Evolutionary conservation across 2,797 vertebrate species (phyloP).

Genomic region (Malacoctenus gilli): DNA sequence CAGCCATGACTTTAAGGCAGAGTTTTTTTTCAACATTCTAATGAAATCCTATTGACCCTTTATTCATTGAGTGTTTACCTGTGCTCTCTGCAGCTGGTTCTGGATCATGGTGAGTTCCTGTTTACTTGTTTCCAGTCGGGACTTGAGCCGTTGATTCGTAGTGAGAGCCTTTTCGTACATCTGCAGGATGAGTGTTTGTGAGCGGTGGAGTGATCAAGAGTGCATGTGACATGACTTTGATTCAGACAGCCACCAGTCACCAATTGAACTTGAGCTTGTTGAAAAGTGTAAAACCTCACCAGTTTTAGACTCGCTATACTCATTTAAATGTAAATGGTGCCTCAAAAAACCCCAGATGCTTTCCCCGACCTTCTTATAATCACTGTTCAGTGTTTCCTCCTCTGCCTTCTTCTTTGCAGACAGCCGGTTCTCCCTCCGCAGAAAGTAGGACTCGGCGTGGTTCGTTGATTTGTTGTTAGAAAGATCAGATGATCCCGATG

Average conservation of each 20-base stretch:
- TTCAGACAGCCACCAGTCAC: too few relatives aligned
- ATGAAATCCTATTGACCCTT: too few relatives aligned
- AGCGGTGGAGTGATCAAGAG: too few relatives aligned
- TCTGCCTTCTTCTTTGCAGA: conserved; percentile 83
- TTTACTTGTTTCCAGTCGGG: conserved; percentile 88
- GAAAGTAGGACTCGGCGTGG: conserved; percentile 81
- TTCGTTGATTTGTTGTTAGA: conserved; percentile 78
- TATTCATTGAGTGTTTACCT: conserved; percentile 76
- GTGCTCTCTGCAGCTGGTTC: conserved; percentile 86
- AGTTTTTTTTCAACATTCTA: too few relatives aligned
- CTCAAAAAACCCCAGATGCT: too few relatives aligned
- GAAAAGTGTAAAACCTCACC: too few relatives aligned
- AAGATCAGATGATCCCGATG: conserved; percentile 72
- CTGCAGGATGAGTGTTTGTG: conserved; percentile 66
- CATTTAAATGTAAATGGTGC: too few relatives aligned
- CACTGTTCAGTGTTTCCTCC: conserved; percentile 81
- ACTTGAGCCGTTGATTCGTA: conserved; percentile 92
- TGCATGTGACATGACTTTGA: neutral
- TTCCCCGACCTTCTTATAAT: conserved; percentile 88
- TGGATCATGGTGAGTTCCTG: conserved; percentile 86
- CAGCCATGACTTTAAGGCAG: too few relatives aligned
- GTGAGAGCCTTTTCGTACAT: conserved; percentile 90
- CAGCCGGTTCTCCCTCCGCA: conserved; percentile 85
- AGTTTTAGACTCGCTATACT: too few relatives aligned
- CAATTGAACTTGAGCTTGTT: too few relatives aligned